Percentiles rank a stretch among this genome's conserved stretches.
These are phyloP conservation scores for Stictonetta naevosa DNA, from an alignment of 2,113 vertebrate species.

Conservation along the genomic window DNA sequence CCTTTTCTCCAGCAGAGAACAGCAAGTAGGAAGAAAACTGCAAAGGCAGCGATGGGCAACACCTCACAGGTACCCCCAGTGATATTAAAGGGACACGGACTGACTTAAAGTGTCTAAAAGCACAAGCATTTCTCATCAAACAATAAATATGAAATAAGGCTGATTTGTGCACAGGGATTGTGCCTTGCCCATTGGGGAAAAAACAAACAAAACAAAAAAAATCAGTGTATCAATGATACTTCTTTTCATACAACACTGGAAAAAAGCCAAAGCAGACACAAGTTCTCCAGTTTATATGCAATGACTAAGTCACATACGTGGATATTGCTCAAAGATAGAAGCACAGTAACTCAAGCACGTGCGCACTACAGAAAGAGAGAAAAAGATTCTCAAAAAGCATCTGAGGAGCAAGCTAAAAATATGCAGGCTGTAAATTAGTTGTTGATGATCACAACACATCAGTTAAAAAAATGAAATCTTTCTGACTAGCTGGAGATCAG, in stretches of 20 bases:
- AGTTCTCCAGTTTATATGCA: neutral
- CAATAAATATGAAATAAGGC: neutral
- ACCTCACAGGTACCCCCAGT: neutral
- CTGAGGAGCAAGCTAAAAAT: neutral
- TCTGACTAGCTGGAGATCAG: neutral
- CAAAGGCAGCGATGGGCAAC: rapidly evolving
- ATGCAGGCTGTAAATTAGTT: neutral
- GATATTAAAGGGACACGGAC: neutral
- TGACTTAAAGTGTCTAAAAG: neutral
- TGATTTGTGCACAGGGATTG: neutral
- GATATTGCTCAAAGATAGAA: neutral
- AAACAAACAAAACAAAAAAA: neutral
- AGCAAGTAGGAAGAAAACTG: neutral
- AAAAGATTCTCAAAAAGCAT: neutral
- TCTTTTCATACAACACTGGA: neutral
- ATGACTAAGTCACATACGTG: neutral
- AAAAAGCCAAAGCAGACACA: neutral
- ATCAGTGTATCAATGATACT: neutral
- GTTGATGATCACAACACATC: neutral
- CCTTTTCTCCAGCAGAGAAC: neutral
- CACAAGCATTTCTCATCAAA: neutral
- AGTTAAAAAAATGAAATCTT: neutral
- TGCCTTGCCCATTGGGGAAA: neutral
- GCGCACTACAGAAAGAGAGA: neutral
- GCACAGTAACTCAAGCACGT: neutral